Percentiles rank a stretch among this genome's conserved stretches.
phyloP scores from a whole-genome alignment of 2,888 invertebrate genomes.

The Deilephila porcellus region DNA sequence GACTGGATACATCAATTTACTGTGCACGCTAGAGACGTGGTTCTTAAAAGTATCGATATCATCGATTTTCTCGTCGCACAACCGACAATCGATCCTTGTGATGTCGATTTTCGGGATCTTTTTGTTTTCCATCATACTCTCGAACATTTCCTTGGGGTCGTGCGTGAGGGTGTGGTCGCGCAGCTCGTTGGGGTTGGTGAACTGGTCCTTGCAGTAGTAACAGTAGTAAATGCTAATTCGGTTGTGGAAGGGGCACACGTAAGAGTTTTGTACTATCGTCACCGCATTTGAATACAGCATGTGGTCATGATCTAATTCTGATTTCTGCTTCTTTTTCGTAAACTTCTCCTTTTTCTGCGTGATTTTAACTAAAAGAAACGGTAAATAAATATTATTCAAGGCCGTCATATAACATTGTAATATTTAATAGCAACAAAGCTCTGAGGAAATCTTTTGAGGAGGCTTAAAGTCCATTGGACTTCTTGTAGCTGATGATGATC shows the following conservation, averaged over 20 bases:
- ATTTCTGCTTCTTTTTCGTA: constrained; percentile 42
- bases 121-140: constrained; percentile 66
- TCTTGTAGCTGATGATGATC: no score
- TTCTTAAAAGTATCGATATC: constrained; percentile 60
- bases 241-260: constrained; percentile 71
- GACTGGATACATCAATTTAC: constrained; percentile 55
- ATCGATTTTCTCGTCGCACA: constrained; percentile 69
- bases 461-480: no score
- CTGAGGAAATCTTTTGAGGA: no score
- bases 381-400: not conserved
- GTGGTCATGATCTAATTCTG: constrained; percentile 57
- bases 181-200: constrained; percentile 69
- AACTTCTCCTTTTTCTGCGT: constrained; percentile 45
- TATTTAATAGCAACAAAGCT: no score
- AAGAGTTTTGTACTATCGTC: constrained; percentile 67
- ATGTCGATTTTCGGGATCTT: constrained; percentile 77
- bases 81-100: constrained; percentile 71
- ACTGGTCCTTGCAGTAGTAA: constrained; percentile 74
- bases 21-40: constrained; percentile 62
- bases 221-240: constrained; percentile 76
- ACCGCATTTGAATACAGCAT: constrained; percentile 67
- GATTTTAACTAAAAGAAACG: constrained; percentile 38
- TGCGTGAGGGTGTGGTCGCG: constrained; percentile 70
- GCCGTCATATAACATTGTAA: no score
- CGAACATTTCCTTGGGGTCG: constrained; percentile 62